phyloP scores from a whole-genome alignment of 1,140 invertebrate genomes.

The Bombus balteatus region DNA sequence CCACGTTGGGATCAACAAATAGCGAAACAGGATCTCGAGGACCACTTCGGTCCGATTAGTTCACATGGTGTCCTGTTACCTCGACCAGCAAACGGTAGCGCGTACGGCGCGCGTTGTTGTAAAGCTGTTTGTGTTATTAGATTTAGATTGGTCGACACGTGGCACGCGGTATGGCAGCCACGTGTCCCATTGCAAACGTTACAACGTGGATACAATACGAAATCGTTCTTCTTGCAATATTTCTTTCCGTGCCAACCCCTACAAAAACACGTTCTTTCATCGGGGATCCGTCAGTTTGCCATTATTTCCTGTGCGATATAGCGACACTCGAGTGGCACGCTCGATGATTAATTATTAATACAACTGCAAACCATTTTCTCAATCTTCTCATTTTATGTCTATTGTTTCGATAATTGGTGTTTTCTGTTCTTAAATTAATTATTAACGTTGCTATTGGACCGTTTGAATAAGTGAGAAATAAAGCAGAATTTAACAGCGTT shows the following conservation, averaged over 20 bases:
- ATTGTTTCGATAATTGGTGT: neutral
- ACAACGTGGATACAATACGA: conserved; percentile 68
- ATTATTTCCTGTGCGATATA: conserved; percentile 3
- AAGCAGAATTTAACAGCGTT: neutral
- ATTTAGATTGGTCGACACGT: conserved; percentile 80
- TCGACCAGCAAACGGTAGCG: conserved; percentile 60
- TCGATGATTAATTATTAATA: conserved; percentile 14
- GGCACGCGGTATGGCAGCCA: conserved; percentile 63
- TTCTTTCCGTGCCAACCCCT: conserved; percentile 49
- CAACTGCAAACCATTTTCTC: neutral
- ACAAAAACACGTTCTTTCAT: conserved; percentile 54
- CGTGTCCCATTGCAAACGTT: conserved; percentile 73
- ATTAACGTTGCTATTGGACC: no score
- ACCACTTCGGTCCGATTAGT: conserved; percentile 80
- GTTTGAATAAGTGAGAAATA: neutral
- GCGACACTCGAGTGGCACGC: neutral
- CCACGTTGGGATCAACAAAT: conserved; percentile 66
- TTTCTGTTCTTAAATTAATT: neutral
- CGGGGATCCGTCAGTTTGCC: conserved; percentile 8
- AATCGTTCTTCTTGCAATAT: conserved; percentile 65
- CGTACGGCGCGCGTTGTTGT: conserved; percentile 69
- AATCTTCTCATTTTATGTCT: neutral
- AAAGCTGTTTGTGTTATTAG: conserved; percentile 81
- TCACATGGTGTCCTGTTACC: conserved; percentile 81
- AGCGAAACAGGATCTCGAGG: conserved; percentile 76